Conservation (phyloP, 2,113 vertebrate genomes). For the Phoxinus phoxinus region DNA sequence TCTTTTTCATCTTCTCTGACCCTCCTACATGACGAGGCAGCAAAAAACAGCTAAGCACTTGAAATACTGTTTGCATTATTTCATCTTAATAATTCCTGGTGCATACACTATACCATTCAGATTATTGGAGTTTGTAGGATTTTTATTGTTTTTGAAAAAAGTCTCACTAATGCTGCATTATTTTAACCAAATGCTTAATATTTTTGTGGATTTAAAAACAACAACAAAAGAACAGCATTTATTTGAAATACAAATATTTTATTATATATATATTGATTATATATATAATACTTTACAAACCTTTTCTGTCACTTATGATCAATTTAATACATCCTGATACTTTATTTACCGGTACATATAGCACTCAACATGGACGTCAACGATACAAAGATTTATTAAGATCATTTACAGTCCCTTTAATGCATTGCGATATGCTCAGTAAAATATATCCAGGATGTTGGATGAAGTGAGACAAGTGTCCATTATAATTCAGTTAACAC, state of each 20-base stretch:
- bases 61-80: not conserved
- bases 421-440: not conserved
- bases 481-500: not conserved
- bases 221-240: too few species aligned
- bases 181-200: not conserved
- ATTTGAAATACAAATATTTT: too few species aligned
- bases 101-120: not conserved
- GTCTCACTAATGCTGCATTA: not conserved
- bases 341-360: not conserved
- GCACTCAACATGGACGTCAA: not conserved
- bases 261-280: too few species aligned
- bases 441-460: not conserved
- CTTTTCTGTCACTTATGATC: not conserved
- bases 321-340: not conserved
- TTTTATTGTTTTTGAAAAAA: not conserved
- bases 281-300: not conserved
- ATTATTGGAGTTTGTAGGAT: not conserved
- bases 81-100: not conserved
- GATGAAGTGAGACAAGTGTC: not conserved
- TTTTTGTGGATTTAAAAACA: too few species aligned
- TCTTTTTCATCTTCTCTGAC: not conserved
- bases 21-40: conserved; percentile 14
- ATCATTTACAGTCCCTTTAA: not conserved
- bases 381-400: not conserved
- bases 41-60: not conserved